A percentile compares a stretch with the other conserved stretches of the same genome.
These are phyloP conservation scores for Drosophila ananassae DNA, from an alignment of 1,140 invertebrate genomes.

Conservation along the genomic window DNA sequence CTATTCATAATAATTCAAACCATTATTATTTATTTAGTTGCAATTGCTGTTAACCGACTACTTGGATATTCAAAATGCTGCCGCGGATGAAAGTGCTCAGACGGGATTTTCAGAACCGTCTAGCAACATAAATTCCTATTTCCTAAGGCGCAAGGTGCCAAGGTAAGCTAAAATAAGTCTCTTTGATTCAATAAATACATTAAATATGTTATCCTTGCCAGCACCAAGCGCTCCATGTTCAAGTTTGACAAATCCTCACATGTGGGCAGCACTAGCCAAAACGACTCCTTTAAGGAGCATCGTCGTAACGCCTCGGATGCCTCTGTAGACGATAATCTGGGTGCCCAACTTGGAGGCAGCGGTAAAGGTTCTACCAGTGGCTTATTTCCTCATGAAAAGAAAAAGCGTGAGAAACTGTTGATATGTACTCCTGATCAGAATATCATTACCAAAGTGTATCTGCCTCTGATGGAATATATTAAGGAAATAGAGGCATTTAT, in stretches of 20 bases:
- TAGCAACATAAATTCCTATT: conserved; percentile 84
- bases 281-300: conserved; percentile 87
- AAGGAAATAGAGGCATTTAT: conserved; percentile 90
- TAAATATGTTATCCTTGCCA: conserved; percentile 1
- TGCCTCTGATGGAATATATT: conserved; percentile 90
- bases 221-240: conserved; percentile 86
- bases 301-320: conserved; percentile 83
- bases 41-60: conserved; percentile 92
- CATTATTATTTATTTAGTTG: conserved; percentile 85
- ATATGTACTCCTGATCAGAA: conserved; percentile 90
- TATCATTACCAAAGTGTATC: conserved; percentile 91
- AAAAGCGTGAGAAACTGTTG: conserved; percentile 85
- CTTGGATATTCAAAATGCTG: conserved; percentile 91
- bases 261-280: conserved; percentile 85
- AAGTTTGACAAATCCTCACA: conserved; percentile 92
- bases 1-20: not conserved
- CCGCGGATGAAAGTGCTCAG: conserved; percentile 86
- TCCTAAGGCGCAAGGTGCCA: conserved; percentile 86
- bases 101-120: conserved; percentile 86
- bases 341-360: conserved; percentile 50
- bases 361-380: conserved; percentile 65
- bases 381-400: conserved; percentile 64
- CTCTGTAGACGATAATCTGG: conserved; percentile 73
- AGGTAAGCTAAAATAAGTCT: conserved; percentile 82
- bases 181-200: not conserved